phyloP scores from a whole-genome alignment of 2,888 invertebrate genomes.

The Operophtera brumata region DNA sequence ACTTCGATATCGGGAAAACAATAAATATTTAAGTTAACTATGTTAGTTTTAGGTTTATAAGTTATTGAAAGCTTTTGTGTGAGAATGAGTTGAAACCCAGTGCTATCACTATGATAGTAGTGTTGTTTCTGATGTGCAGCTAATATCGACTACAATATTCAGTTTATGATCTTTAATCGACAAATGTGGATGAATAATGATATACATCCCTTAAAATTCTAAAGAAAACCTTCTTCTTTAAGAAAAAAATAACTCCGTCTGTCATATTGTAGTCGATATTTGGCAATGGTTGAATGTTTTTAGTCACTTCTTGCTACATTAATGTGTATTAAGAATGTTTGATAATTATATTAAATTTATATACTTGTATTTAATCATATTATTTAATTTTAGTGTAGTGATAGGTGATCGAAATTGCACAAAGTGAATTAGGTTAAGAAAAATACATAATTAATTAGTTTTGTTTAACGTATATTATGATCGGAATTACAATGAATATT shows the following conservation, averaged over 20 bases:
- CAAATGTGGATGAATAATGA: too few species aligned
- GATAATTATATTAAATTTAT: slow-evolving; percentile 23
- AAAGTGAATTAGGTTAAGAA: slow-evolving; percentile 49
- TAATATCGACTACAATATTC: neutral
- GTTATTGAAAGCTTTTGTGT: neutral
- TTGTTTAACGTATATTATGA: neutral
- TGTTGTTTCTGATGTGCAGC: slow-evolving; percentile 16
- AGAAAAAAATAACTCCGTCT: neutral
- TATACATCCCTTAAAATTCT: too few species aligned
- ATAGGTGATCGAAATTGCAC: slow-evolving; percentile 58
- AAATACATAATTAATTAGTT: neutral
- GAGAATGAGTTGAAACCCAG: slow-evolving; percentile 17
- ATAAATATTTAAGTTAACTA: neutral
- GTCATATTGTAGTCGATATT: neutral
- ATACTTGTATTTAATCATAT: neutral
- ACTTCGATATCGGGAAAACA: slow-evolving; percentile 24
- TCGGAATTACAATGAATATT: slow-evolving; percentile 10
- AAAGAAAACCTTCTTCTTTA: too few species aligned
- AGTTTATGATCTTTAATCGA: neutral
- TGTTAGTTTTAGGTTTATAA: too few species aligned
- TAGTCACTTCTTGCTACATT: slow-evolving; percentile 55
- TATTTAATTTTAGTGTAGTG: slow-evolving; percentile 3
- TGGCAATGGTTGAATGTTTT: slow-evolving; percentile 14
- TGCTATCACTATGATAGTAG: slow-evolving; percentile 26
- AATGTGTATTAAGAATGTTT: slow-evolving; percentile 56